Evolutionary conservation across 2,888 invertebrate genomes (phyloP).

Genomic region (Melitaea athalia): DNA sequence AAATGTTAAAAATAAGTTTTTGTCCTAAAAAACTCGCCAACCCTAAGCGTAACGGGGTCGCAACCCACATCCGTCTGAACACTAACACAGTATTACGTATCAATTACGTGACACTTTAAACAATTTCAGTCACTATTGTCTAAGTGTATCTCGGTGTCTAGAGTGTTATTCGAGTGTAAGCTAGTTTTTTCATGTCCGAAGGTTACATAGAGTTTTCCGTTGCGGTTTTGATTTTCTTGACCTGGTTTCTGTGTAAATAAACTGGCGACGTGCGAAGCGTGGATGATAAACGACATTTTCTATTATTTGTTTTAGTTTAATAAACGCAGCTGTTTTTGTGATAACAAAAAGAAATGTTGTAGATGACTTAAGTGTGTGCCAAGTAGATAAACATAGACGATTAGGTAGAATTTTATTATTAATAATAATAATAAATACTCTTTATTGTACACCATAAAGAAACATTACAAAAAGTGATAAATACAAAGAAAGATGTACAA

Average conservation of each 20-base stretch:
- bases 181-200: slow-evolving; percentile 47
- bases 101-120: slow-evolving; percentile 20
- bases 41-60: slow-evolving; percentile 50
- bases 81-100: slow-evolving; percentile 47
- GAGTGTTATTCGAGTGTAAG: slow-evolving; percentile 37
- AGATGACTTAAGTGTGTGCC: too few species aligned
- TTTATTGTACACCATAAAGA: too few species aligned
- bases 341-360: too few species aligned
- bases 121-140: slow-evolving; percentile 52
- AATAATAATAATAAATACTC: too few species aligned
- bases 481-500: too few species aligned
- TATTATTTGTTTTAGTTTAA: slow-evolving; percentile 26
- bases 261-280: slow-evolving; percentile 62
- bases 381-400: too few species aligned
- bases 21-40: too few species aligned
- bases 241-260: slow-evolving; percentile 56
- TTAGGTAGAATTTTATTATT: too few species aligned
- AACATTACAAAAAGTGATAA: too few species aligned
- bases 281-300: slow-evolving; percentile 32
- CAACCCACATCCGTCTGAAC: slow-evolving; percentile 65
- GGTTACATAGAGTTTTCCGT: slow-evolving; percentile 60
- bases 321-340: slow-evolving; percentile 16
- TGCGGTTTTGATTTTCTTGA: slow-evolving; percentile 75
- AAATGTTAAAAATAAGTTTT: slow-evolving; percentile 25
- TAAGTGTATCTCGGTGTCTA: slow-evolving; percentile 34